Conservation (phyloP, 2,888 invertebrate species). For the Trichopria drosophilae region DNA sequence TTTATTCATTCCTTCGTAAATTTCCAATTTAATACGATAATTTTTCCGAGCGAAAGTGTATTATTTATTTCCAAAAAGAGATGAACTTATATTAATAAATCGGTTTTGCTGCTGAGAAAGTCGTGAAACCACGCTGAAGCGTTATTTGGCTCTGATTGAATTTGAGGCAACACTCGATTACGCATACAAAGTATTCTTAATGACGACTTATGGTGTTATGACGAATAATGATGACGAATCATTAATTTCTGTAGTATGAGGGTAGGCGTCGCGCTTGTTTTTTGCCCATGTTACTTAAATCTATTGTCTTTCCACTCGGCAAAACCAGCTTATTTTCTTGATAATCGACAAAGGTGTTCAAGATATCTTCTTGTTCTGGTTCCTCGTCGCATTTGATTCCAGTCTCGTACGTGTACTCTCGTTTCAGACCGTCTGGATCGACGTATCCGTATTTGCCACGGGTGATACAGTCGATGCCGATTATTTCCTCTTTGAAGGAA, state of each 20-base stretch:
- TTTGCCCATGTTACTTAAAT: conserved; percentile 72
- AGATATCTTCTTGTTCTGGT: conserved; percentile 52
- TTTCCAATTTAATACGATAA: no score
- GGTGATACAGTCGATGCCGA: conserved; percentile 76
- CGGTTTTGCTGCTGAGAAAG: no score
- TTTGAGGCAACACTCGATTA: no score
- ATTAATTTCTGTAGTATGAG: conserved; percentile 61
- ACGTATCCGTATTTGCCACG: conserved; percentile 82
- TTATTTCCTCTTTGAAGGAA: conserved; percentile 81
- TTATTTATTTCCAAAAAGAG: no score
- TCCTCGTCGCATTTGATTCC: conserved; percentile 67
- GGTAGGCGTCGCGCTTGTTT: conserved; percentile 70
- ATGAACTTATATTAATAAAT: no score
- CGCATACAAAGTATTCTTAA: no score
- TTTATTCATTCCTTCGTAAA: no score
- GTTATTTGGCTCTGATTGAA: no score
- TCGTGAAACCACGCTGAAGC: no score
- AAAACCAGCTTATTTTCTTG: conserved; percentile 73
- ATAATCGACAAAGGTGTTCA: conserved; percentile 70
- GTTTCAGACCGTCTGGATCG: conserved; percentile 79
- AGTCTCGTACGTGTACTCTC: conserved; percentile 81
- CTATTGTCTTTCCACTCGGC: conserved; percentile 73
- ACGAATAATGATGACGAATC: neutral
- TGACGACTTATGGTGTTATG: no score
- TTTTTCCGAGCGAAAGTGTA: no score